Base-by-base conservation (phyloP, 1,140 invertebrate genomes). In the Neodiprion pinetum region DNA sequence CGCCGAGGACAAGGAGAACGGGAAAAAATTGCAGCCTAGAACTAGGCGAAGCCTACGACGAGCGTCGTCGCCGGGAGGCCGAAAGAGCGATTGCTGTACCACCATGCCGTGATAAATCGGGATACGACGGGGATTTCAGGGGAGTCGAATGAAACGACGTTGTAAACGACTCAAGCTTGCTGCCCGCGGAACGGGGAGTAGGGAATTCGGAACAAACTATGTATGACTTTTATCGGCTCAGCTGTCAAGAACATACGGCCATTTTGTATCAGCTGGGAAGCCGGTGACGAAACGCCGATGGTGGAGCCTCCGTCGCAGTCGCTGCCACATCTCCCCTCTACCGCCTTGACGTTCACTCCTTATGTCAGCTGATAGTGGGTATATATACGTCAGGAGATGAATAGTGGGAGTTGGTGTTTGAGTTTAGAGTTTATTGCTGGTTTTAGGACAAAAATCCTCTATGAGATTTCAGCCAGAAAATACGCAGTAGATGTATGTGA, bases 21-120 rank as follows among this genome's bases (percentile, higher is more conserved):
- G 81, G 82, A 81, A 78, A 85, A 85, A 84, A 83, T 81, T 76
- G 75, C 79, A 76, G 78, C 76, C 82, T 74, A 75, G 74, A 78
- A 78, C 80, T 78, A 80, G 71, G 70, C 76, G 70, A 79, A 71
- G 40, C 75, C 79, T 74, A 75, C 70, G 74, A 71, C 73, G 21
- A 81, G 80, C 75, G 23, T 68, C 70, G 68, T 67, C n/a, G 67
- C 67, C 17, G 67, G 70, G 17, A 69, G 50, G 49, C 40, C 14
- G 74, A 69, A 72, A 10, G 23, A 12, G 21, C 72, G 23, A 17
- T 47, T 21, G 0, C n/a, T 17, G 4, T 48, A 23, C 23, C 48
- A 8, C 48, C 23, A 50, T 48, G 23, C n/a, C 48, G 48, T 50
- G 12, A 17, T 14, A 14, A 40, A 23, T 12, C 21, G 12, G n/a